Evolutionary conservation across 2,888 invertebrate species (phyloP).

Genomic region (Calliscelio sp.): DNA sequence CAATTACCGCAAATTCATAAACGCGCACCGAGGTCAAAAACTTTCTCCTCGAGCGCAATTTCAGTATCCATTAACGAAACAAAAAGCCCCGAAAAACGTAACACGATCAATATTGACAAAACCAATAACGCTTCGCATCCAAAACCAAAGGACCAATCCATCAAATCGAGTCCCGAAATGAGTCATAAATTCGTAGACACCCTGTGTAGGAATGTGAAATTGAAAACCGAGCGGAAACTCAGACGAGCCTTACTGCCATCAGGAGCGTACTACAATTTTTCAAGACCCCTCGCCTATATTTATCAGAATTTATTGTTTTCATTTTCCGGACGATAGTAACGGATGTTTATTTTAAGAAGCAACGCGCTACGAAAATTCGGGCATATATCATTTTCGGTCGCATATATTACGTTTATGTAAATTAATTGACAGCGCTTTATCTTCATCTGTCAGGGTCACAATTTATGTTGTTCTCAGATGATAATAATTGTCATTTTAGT

Average conservation of each 20-base stretch:
- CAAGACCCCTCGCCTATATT: slow-evolving; percentile 44
- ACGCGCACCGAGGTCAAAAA: slow-evolving; percentile 26
- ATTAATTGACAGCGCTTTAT: slow-evolving; percentile 27
- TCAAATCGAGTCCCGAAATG: slow-evolving; percentile 64
- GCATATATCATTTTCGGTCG: slow-evolving; percentile 28
- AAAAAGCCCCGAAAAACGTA: slow-evolving; percentile 43
- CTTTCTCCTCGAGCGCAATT: slow-evolving; percentile 43
- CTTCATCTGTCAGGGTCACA: neutral
- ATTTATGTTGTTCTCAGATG: no score
- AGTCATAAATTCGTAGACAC: slow-evolving; percentile 70
- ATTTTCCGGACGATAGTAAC: slow-evolving; percentile 27
- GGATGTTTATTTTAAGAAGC: slow-evolving; percentile 60
- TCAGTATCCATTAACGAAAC: slow-evolving; percentile 34
- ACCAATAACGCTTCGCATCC: slow-evolving; percentile 54
- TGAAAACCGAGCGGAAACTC: slow-evolving; percentile 70
- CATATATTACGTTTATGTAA: slow-evolving; percentile 32
- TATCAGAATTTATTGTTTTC: slow-evolving; percentile 55
- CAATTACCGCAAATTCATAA: slow-evolving; percentile 36
- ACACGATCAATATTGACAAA: slow-evolving; percentile 66
- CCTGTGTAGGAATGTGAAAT: slow-evolving; percentile 68
- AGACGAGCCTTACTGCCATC: slow-evolving; percentile 42
- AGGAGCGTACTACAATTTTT: slow-evolving; percentile 38
- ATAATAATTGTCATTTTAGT: no score
- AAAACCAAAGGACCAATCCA: slow-evolving; percentile 61
- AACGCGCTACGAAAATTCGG: neutral